A percentile compares a stretch with the other conserved stretches of the same genome.
Conservation (phyloP, 2,888 invertebrate species). For the Trachelus iudaicus region DNA sequence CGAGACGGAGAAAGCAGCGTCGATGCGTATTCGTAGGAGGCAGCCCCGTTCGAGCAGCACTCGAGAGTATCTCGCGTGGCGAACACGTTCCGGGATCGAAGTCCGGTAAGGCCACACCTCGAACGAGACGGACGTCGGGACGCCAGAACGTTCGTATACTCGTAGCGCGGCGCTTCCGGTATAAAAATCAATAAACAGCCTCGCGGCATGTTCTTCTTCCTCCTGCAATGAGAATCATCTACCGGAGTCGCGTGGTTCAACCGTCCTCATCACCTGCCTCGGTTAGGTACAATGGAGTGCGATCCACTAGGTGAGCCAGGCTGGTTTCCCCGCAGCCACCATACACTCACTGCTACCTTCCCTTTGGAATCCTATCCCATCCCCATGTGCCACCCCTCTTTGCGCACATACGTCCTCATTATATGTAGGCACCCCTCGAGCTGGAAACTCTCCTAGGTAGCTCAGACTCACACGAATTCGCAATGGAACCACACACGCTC, state of each 20-base stretch:
- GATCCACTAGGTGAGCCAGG: slow-evolving; percentile 57
- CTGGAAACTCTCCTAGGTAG: background rate
- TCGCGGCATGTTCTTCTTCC: background rate
- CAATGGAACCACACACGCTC: slow-evolving; percentile 19
- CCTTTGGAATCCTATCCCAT: slow-evolving; percentile 1
- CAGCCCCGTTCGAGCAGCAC: no score
- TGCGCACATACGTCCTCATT: slow-evolving; percentile 57
- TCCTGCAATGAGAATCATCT: slow-evolving; percentile 46
- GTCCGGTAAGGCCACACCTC: no score
- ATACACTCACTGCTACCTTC: slow-evolving; percentile 14
- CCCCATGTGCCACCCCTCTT: slow-evolving; percentile 43
- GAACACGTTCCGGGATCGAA: no score
- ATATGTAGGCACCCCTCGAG: slow-evolving; percentile 49
- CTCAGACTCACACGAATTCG: slow-evolving; percentile 4
- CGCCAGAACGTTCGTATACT: no score
- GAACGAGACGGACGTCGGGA: no score
- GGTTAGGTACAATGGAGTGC: slow-evolving; percentile 53
- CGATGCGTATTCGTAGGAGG: no score
- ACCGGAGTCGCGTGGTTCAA: slow-evolving; percentile 62
- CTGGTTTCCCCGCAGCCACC: slow-evolving; percentile 42
- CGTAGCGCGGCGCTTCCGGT: no score
- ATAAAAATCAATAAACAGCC: no score
- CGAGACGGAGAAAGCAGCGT: no score
- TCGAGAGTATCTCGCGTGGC: no score
- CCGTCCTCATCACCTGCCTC: slow-evolving; percentile 65